A percentile compares a stretch with the other conserved stretches of the same genome.
Conservation (phyloP, 2,888 invertebrate species). For the Pyrgus malvae region DNA sequence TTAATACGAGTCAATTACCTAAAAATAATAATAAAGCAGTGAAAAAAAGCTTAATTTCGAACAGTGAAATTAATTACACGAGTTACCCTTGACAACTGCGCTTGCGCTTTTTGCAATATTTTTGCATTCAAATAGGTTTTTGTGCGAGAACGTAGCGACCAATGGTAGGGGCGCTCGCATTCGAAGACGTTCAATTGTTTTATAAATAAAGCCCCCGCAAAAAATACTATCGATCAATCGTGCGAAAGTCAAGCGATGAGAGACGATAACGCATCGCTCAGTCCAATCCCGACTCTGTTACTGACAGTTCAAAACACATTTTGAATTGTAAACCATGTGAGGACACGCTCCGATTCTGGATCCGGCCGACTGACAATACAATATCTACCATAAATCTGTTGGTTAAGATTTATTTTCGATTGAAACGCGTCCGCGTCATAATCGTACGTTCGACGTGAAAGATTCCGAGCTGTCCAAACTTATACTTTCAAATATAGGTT, state of each 20-base stretch:
- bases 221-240: constrained; percentile 82
- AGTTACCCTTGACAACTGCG: constrained; percentile 36
- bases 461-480: constrained; percentile 80
- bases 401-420: constrained; percentile 42
- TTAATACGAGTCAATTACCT: background rate
- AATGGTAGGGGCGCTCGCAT: constrained; percentile 69
- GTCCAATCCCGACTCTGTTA: constrained; percentile 42
- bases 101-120: constrained; percentile 37
- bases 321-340: constrained; percentile 35
- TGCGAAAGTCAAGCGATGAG: constrained; percentile 76
- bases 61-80: constrained; percentile 40
- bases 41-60: constrained; percentile 33
- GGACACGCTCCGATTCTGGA: constrained; percentile 41
- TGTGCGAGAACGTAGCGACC: constrained; percentile 48
- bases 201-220: constrained; percentile 78
- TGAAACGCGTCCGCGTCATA: constrained; percentile 56
- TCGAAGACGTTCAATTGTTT: constrained; percentile 77
- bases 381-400: constrained; percentile 41
- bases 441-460: constrained; percentile 73
- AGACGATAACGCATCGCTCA: constrained; percentile 52
- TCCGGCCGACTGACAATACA: constrained; percentile 34
- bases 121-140: constrained; percentile 44
- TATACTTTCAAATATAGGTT: constrained; percentile 78
- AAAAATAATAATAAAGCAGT: constrained; percentile 4
- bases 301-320: constrained; percentile 42